Percentiles rank a stretch among this genome's conserved stretches.
Conservation (phyloP, 2,797 vertebrate genomes). For the Premnoplex brunnescens region DNA sequence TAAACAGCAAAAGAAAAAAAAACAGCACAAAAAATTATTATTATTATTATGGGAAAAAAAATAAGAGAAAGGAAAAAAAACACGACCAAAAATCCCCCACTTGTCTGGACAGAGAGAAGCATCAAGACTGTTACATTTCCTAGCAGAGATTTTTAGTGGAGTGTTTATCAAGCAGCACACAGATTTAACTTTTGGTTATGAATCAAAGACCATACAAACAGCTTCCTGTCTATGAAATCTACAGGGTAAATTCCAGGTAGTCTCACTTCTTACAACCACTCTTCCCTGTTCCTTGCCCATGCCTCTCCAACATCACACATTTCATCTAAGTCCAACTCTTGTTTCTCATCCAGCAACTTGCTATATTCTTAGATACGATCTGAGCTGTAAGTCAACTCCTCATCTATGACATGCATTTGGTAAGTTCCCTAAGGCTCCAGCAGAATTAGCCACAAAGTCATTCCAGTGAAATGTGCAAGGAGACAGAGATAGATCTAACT, state of each 20-base stretch:
- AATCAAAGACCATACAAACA: not conserved
- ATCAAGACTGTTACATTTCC: not conserved
- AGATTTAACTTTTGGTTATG: not conserved
- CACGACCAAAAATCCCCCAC: not conserved
- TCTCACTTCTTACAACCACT: not conserved
- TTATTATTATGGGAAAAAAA: too few species aligned
- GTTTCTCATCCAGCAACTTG: constrained; percentile 26
- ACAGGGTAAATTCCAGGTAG: not conserved
- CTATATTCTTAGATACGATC: constrained; percentile 41
- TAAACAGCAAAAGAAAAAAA: not conserved
- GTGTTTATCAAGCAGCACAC: not conserved
- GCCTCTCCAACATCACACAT: not conserved
- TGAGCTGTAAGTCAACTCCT: constrained; percentile 22
- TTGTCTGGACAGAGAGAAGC: not conserved
- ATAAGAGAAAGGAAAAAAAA: not conserved
- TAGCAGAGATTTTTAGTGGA: not conserved
- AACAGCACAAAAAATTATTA: not conserved
- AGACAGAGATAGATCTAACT: constrained; percentile 54
- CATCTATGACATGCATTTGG: not conserved
- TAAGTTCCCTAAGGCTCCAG: constrained; percentile 44
- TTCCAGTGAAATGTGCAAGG: constrained; percentile 43
- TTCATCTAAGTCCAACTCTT: not conserved
- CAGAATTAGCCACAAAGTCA: constrained; percentile 66
- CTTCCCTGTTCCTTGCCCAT: not conserved
- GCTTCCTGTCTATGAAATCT: not conserved